Conservation (phyloP, 2,113 vertebrate genomes). For the Phaethornis superciliosus region DNA sequence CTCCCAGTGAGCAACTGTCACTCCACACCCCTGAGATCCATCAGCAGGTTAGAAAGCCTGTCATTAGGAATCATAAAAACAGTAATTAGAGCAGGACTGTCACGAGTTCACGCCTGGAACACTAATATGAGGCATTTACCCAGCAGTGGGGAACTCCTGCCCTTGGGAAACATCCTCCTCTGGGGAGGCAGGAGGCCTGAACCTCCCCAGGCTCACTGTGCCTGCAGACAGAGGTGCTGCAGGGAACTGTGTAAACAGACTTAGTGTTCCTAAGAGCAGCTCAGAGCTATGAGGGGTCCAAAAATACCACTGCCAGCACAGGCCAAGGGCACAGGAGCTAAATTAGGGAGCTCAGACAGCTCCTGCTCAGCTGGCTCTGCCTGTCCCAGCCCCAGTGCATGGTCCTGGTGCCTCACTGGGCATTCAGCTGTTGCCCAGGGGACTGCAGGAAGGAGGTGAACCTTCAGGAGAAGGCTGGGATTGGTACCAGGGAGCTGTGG, state of each 20-base stretch:
- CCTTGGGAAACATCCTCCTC: neutral
- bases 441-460: neutral
- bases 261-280: neutral
- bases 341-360: neutral
- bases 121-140: neutral
- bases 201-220: neutral
- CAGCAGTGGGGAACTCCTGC: neutral
- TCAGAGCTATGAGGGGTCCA: neutral
- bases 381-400: neutral
- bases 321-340: neutral
- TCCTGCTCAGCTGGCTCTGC: neutral
- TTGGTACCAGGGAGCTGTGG: neutral
- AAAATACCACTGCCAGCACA: neutral
- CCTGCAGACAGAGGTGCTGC: neutral
- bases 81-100: conserved; percentile 30
- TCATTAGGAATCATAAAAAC: conserved; percentile 50
- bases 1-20: neutral
- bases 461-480: neutral
- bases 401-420: neutral
- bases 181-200: neutral
- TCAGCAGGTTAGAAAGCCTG: conserved; percentile 25
- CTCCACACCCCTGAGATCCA: conserved; percentile 31
- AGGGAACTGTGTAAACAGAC: neutral
- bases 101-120: neutral
- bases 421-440: neutral